A percentile compares a stretch with the other conserved stretches of the same genome.
phyloP scores from a whole-genome alignment of 2,797 vertebrate genomes.

The Urophycis tenuis region DNA sequence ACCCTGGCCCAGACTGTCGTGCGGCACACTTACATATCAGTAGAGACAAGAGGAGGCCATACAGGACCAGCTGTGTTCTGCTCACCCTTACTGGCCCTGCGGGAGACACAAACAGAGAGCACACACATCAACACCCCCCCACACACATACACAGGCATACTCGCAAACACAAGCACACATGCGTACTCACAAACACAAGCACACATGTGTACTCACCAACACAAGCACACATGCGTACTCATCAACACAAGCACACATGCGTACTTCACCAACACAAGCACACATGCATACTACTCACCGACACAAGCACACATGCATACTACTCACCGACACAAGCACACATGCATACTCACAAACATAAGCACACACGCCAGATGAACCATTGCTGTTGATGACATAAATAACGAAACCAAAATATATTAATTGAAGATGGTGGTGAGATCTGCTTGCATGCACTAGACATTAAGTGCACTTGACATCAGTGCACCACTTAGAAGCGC shows the following conservation, averaged over 20 bases:
- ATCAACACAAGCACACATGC: neutral
- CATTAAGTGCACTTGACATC: too few species aligned
- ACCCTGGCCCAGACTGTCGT: conserved; percentile 11
- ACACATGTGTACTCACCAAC: too few species aligned
- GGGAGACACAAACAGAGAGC: conserved; percentile 28
- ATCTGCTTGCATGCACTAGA: too few species aligned
- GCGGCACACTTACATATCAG: conserved; percentile 65
- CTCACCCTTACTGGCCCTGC: conserved; percentile 58
- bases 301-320: conserved; percentile 12
- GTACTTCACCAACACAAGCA: conserved; percentile 5
- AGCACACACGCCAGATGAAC: neutral
- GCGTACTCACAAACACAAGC: neutral
- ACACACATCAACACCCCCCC: conserved; percentile 1
- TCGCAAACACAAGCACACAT: conserved; percentile 6
- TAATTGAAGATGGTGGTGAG: neutral
- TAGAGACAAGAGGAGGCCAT: conserved; percentile 56
- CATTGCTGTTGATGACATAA: neutral
- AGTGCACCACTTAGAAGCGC: too few species aligned
- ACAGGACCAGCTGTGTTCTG: conserved; percentile 55
- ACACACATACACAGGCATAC: neutral
- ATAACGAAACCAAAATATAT: neutral
- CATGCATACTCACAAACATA: neutral
- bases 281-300: too few species aligned
- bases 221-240: conserved; percentile 4
- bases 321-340: neutral